Evolutionary conservation across 2,888 invertebrate genomes (phyloP), one percentile per base, ranked within the genome.

Genomic region (Chymomyza fuscimana): DNA sequence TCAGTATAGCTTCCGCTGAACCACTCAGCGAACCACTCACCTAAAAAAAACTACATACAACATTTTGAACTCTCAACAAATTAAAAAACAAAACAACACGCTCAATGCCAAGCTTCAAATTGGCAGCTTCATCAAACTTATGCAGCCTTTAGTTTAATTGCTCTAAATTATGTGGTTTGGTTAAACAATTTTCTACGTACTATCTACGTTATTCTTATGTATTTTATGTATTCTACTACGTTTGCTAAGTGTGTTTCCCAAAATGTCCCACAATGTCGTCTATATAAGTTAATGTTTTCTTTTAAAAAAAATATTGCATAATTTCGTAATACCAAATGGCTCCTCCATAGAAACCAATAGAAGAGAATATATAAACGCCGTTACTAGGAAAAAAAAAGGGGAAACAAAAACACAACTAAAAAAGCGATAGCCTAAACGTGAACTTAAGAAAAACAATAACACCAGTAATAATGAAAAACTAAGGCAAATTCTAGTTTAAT

Each of bases 401-500:
- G 74, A 80, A 82, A 71, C 73, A 70, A 80, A 19, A 40, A 74
- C 25, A 51, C 32, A 50, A 59, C 40, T 40, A 59, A 58, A 9
- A 65, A 1, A 5, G 5, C 32, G 1, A 32, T 5, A 32, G 32
- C 32, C 32, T 32, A 32, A 32, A 32, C 32, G 64, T 66, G 70
- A 73, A 71, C 66, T 63, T 60, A 65, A 68, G 59, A 54, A 25
- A 25, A 50, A 60, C 54, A 61, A 15, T 16, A 75, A 64, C 72
- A 71, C 69, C 78, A 80, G 63, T 67, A 67, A 60, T 32, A 32
- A 32, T 32, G 7, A 32, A 56, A 68, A 60, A 74, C 64, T 74
- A 76, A 66, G 74, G 81, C 72, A 82, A 82, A 73, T 82, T 85
- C 82, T 87, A 87, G 85, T 86, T 77, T 86, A 85, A 86, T 85